Conservation (phyloP, 2,113 vertebrate genomes). For the Scytalopus superciliaris region DNA sequence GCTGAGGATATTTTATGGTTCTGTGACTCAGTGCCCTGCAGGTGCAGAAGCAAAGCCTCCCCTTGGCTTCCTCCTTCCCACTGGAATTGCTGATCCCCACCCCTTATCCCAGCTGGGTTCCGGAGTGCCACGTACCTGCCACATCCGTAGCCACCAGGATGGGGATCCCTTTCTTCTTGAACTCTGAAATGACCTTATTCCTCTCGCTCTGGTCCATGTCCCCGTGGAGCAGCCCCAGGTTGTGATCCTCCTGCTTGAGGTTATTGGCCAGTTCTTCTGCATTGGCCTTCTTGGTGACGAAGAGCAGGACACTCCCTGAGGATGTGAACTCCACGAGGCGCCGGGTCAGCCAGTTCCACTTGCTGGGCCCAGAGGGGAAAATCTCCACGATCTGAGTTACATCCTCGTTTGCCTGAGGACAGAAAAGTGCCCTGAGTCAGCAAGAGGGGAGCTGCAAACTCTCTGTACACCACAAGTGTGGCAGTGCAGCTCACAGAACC, state of each 20-base stretch:
- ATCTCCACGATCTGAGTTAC: constrained; percentile 96
- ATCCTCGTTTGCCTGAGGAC: constrained; percentile 93
- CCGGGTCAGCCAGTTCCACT: constrained; percentile 93
- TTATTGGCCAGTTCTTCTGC: constrained; percentile 93
- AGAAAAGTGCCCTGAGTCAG: neutral
- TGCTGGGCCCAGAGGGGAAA: constrained; percentile 83
- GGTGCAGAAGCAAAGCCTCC: neutral
- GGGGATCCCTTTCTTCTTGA: constrained; percentile 93
- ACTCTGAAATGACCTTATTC: constrained; percentile 98
- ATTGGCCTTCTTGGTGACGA: constrained; percentile 97
- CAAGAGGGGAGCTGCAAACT: neutral
- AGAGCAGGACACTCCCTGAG: constrained; percentile 91
- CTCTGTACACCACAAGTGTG: neutral
- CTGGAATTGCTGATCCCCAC: neutral
- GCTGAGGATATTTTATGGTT: neutral
- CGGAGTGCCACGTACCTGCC: constrained; percentile 79
- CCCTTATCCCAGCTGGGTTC: neutral
- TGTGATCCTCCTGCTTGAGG: constrained; percentile 91
- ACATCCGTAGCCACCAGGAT: constrained; percentile 96
- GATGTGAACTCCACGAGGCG: constrained; percentile 96
- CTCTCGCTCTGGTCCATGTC: constrained; percentile 99
- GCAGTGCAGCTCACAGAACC: neutral
- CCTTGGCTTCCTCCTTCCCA: neutral
- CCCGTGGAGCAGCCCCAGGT: constrained; percentile 91
- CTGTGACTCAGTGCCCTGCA: neutral